Percentiles rank a stretch among this genome's conserved stretches.
These are phyloP conservation scores for Serrognathus titanus DNA, from an alignment of 2,888 invertebrate species.

Conservation along the genomic window DNA sequence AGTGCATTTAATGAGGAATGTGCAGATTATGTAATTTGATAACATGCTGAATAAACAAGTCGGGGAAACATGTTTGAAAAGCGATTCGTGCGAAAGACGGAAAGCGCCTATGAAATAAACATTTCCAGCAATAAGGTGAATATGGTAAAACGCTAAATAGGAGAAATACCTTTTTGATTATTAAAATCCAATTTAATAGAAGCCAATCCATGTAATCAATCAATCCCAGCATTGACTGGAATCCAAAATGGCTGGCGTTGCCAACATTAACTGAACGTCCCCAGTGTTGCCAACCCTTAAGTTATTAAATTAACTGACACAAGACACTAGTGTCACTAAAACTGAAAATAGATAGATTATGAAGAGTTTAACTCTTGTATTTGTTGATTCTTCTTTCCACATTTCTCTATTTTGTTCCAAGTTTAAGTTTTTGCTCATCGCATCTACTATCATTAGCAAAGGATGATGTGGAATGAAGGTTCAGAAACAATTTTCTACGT, in stretches of 20 bases:
- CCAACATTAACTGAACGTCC: not conserved
- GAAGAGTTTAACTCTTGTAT: too few species aligned
- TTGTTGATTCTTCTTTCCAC: too few species aligned
- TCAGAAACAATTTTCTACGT: too few species aligned
- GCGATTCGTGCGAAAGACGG: not conserved
- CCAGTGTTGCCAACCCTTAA: constrained; percentile 12
- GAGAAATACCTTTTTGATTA: constrained; percentile 10
- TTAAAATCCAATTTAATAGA: constrained; percentile 11
- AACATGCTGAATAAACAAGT: constrained; percentile 19
- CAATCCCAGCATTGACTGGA: constrained; percentile 16
- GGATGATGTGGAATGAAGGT: too few species aligned
- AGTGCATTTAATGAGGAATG: constrained; percentile 12
- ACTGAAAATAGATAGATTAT: too few species aligned
- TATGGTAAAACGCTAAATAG: not conserved
- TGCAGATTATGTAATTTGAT: constrained; percentile 14
- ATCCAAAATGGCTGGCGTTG: constrained; percentile 13
- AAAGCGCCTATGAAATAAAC: not conserved
- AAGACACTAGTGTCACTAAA: too few species aligned
- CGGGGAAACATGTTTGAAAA: not conserved
- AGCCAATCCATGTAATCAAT: constrained; percentile 27
- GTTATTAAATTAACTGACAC: too few species aligned
- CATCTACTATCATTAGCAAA: too few species aligned
- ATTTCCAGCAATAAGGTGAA: not conserved
- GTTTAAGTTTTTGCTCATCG: too few species aligned
- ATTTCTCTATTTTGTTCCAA: too few species aligned